Evolutionary conservation across 2,797 vertebrate species (phyloP), one percentile per base, ranked within the genome.

Genomic region (Phoxinus dragarum): DNA sequence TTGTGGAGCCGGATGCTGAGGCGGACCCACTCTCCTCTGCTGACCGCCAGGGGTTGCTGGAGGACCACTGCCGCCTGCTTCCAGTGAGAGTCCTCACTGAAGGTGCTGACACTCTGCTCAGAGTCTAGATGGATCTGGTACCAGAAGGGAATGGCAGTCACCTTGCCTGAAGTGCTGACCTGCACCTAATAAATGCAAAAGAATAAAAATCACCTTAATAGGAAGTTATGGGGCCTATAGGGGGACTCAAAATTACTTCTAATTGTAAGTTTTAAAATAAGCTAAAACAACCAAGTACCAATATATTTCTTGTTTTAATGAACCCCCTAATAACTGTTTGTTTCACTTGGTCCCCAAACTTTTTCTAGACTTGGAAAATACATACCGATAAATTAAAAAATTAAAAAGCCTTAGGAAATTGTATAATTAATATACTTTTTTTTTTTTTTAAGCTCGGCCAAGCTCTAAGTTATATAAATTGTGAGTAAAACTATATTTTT

Each of bases 121-220:
- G 96, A 92, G 88, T 98, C 96, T 71, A 99, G 94, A 87, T 95
- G 91, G 82, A 99, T 94, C 66, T 97, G 94, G 91, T 99, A 99
- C 98, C 98, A 99, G 93, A 99, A 99, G n/a, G 98, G 97, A 91
- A 99, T 86, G 3, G 98, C 97, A 0, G 98, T 99, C 84, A 99
- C 89, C 84, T 85, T 95, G 80, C 98, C 98, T 0, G 97, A 91
- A 80, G 94, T 92, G 66, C 90, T 96, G 40, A 95, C 92, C 74
- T 89, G 92, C 44, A 99, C 95, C 98, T 99, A 91, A 6, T 76
- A 73, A 79, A 87, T 10, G n/a, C 14, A 47, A 52, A 36, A 73
- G n/a, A 54, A 40, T 52, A 34, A 52, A 59, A 84, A 34, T 34
- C 31, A 36, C 73, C 14, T 75, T 23, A 42, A 61, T 66, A 23